Base-by-base conservation (phyloP, 2,113 vertebrate species). In the Mormoops blainvillei region DNA sequence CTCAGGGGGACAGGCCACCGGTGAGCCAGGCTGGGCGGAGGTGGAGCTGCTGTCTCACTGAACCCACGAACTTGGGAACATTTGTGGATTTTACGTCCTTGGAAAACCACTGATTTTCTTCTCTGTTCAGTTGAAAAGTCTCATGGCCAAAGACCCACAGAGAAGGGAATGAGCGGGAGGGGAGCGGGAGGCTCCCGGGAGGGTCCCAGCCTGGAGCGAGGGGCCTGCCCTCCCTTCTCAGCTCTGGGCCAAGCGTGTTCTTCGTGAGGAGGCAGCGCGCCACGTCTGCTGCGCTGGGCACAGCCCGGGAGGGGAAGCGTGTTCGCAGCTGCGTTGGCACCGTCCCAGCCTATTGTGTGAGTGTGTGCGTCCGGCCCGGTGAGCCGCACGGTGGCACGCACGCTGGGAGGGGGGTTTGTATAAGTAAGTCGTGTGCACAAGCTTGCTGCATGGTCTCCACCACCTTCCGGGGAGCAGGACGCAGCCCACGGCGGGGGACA, bases 11-110 rank as follows among this genome's bases (percentile, higher is more conserved):
- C 43, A 56, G 0, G 6, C n/a, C n/a, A n/a, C n/a, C 3, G 82
- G 83, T 2, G 67, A 20, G 65, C 8, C 3, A 2, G 70, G 68
- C 36, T 3, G 3, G 76, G 45, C 84, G 24, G 33, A 36, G 67
- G 96, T 92, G 63, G 70, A 84, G 65, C 22, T 0, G 1, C 82
- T 78, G 67, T 93, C 68, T 41, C 94, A 96, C 98, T 24, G 68
- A 83, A 95, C 94, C 89, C 94, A 96, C 96, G 48, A 91, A 93
- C 96, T 96, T 45, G 4, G 94, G 93, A 92, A 84, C 96, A 94
- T 91, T 41, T 16, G 15, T 50, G 65, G 95, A 68, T 10, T 43
- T 93, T 41, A 95, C 93, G 94, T 82, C 96, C 92, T 67, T 0
- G 0, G 71, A 38, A 67, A 83, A 65, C 33, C 7, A 65, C 87